Evolutionary conservation across 2,888 invertebrate genomes (phyloP), one percentile per base, ranked within the genome.

Genomic region (Nesidiocoris tenuis): DNA sequence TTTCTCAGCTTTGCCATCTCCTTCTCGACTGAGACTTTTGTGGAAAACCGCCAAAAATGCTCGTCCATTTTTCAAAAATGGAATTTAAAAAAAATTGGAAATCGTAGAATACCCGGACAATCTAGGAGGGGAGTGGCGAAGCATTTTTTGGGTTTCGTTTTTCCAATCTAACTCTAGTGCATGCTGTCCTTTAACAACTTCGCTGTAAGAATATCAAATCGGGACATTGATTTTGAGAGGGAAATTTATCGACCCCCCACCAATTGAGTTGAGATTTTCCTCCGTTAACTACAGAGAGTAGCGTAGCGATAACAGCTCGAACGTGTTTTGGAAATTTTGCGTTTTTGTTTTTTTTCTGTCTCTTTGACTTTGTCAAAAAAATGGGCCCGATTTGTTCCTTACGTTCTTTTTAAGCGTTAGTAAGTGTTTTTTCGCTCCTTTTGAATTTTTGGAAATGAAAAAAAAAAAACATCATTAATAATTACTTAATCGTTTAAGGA

Each of bases 401-500:
- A 57, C 59, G 23, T 68, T 70, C 5, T n/a, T 68, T 68, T 70
- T 23, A 70, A 61, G 54, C 61, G 64, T 72, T 72, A 72, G 72
- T 72, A 72, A 72, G 72, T 72, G 72, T 72, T 72, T 72, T 72
- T 72, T 64, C 39, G 61, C 72, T 72, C 61, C 70, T 70, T 70
- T 59, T 39, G 39, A 39, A 39, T 39, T 39, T 39, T 39, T 39
- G 39, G 39, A 39, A 39, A 39, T 39, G 39, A 39, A 39, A 7
- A 39, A 39, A n/a, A n/a, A 12, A 39, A 39, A 39, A 39, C 39
- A 39, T 39, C 39, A 3, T 39, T 39, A 39, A 39, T 59, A 59
- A 59, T 18, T 19, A 59, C 19, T 21, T 72, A 72, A 71, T 71
- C 25, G 54, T 61, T 71, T 71, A 61, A 64, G 64, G 54, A 72